Percentiles rank a stretch among this genome's conserved stretches.
phyloP scores from a whole-genome alignment of 2,888 invertebrate genomes.

The Diploptera punctata region DNA sequence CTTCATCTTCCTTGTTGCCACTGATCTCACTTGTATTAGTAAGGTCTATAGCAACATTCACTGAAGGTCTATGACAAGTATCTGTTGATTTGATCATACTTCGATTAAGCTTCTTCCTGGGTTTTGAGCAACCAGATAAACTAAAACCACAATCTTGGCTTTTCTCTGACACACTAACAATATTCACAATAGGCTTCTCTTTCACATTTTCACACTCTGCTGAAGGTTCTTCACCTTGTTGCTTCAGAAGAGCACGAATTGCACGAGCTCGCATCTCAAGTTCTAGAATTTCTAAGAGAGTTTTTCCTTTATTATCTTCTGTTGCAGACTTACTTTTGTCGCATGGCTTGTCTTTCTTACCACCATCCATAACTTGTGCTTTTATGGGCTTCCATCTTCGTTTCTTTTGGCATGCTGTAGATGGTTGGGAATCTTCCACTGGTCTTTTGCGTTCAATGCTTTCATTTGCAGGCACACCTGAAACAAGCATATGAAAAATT shows the following conservation, averaged over 20 bases:
- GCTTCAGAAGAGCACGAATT: conserved; percentile 31
- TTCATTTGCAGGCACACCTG: neutral
- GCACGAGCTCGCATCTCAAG: conserved; percentile 36
- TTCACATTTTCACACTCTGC: neutral
- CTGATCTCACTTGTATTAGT: too few relatives aligned
- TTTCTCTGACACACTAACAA: too few relatives aligned
- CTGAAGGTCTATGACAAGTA: too few relatives aligned
- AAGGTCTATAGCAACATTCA: too few relatives aligned
- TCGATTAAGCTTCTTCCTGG: neutral
- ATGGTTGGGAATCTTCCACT: neutral
- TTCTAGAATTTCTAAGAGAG: conserved; percentile 33
- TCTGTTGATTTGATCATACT: neutral
- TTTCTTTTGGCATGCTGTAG: neutral
- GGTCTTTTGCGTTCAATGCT: too few relatives aligned
- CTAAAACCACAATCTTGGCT: too few relatives aligned
- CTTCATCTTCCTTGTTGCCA: too few relatives aligned
- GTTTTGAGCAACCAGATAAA: too few relatives aligned
- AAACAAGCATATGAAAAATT: too few relatives aligned
- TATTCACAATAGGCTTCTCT: neutral
- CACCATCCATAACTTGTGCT: neutral
- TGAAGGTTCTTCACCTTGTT: conserved; percentile 7
- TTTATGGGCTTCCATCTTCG: neutral
- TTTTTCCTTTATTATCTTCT: conserved; percentile 30
- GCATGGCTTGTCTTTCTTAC: conserved; percentile 2
- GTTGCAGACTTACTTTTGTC: too few relatives aligned